Conservation (phyloP, 2,888 invertebrate genomes). For the Caenorhabditis sp. region DNA sequence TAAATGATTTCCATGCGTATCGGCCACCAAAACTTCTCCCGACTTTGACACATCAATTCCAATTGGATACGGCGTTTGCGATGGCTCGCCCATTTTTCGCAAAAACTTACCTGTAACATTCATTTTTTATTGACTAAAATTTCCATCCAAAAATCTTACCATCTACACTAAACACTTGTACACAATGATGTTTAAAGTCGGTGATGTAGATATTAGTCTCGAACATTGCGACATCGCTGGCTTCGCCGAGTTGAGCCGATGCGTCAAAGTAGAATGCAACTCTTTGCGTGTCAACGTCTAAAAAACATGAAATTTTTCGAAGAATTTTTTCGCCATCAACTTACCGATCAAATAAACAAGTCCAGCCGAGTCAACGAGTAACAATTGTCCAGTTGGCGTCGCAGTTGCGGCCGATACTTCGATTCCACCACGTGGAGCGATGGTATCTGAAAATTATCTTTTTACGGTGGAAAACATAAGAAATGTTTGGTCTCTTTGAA, state of each 20-base stretch:
- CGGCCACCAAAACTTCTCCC: conserved; percentile 63
- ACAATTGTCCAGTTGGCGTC: conserved; percentile 51
- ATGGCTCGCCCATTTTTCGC: conserved; percentile 63
- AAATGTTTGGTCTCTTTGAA: not conserved
- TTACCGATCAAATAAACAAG: conserved; percentile 46
- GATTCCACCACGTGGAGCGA: conserved; percentile 53
- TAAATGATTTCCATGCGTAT: conserved; percentile 65
- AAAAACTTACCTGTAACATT: conserved; percentile 54
- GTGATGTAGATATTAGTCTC: conserved; percentile 62
- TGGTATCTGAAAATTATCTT: conserved; percentile 19
- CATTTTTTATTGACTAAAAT: not conserved
- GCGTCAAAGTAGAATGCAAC: conserved; percentile 55
- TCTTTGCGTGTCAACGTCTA: conserved; percentile 46
- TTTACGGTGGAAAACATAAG: not conserved
- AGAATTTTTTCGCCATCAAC: too few species aligned
- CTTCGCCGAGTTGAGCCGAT: conserved; percentile 51
- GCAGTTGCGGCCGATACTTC: conserved; percentile 53
- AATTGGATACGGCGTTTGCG: conserved; percentile 65
- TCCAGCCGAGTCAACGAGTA: conserved; percentile 60
- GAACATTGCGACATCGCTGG: conserved; percentile 63
- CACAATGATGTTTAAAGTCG: conserved; percentile 65
- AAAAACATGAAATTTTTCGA: not conserved
- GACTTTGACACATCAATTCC: conserved; percentile 62
- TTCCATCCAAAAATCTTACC: conserved; percentile 34
- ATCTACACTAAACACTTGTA: conserved; percentile 59